These are phyloP conservation scores for Troglohyphantes excavatus DNA, from an alignment of 2,888 invertebrate species.

Conservation along the genomic window DNA sequence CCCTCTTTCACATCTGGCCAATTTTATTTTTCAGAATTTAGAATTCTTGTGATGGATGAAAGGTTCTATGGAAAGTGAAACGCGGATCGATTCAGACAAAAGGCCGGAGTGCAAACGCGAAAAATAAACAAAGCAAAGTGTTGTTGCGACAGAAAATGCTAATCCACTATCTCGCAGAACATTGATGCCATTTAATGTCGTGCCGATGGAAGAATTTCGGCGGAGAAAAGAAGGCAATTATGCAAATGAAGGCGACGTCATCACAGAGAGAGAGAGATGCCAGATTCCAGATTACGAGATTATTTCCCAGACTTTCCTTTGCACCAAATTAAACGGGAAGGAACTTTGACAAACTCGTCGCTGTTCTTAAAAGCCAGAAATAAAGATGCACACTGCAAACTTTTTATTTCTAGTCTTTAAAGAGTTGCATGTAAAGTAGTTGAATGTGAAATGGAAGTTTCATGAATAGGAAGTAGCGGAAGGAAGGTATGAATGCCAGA, in stretches of 20 bases:
- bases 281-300: conserved; percentile 49
- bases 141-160: conserved; percentile 50
- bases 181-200: conserved; percentile 65
- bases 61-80: conserved; percentile 3
- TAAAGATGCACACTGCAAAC: conserved; percentile 20
- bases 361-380: neutral
- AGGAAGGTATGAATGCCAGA: neutral
- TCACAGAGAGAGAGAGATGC: conserved; percentile 18
- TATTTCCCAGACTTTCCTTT: conserved; percentile 12
- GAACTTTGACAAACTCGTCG: conserved; percentile 35
- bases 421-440: neutral
- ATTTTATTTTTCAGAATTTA: no score
- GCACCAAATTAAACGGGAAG: conserved; percentile 42
- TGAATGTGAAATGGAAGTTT: conserved; percentile 37
- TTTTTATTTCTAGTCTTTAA: conserved; percentile 29
- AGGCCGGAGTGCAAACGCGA: neutral
- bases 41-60: neutral
- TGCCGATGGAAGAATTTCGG: conserved; percentile 50
- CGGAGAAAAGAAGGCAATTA: conserved; percentile 59
- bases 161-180: conserved; percentile 46
- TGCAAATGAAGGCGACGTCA: conserved; percentile 65
- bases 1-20: no score
- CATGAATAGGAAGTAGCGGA: conserved; percentile 37
- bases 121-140: conserved; percentile 14
- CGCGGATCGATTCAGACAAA: conserved; percentile 41